Percentiles rank a stretch among this genome's conserved stretches.
Conservation (phyloP, 2,888 invertebrate species). For the Chrysolina americana region DNA sequence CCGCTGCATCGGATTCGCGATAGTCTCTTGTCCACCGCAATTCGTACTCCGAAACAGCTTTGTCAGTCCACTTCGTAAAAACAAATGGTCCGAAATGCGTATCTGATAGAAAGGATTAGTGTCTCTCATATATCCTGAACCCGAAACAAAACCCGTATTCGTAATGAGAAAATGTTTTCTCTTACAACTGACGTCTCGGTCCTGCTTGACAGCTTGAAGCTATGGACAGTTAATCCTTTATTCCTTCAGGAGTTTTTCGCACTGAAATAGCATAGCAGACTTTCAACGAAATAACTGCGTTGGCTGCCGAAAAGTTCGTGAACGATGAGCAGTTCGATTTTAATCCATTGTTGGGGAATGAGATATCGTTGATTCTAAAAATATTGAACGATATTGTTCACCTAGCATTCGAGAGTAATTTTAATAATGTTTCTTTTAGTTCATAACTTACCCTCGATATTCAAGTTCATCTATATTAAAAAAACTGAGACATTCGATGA, state of each 20-base stretch:
- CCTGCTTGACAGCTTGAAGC: slow-evolving; percentile 6
- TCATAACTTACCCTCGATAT: no score
- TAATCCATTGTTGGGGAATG: no score
- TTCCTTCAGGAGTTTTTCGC: slow-evolving; percentile 3
- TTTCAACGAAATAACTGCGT: background rate
- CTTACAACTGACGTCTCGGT: slow-evolving; percentile 10
- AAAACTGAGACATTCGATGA: no score
- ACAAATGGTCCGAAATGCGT: slow-evolving; percentile 19
- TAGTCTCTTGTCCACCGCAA: no score
- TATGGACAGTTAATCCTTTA: slow-evolving; percentile 9
- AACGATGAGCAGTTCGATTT: no score
- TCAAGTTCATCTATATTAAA: no score
- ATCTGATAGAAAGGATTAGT: slow-evolving; percentile 22
- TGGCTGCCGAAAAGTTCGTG: background rate
- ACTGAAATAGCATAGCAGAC: background rate
- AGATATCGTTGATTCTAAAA: no score
- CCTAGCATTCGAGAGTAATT: no score
- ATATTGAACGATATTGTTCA: no score
- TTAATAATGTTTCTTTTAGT: no score
- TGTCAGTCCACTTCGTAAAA: slow-evolving; percentile 8
- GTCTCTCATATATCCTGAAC: slow-evolving; percentile 15
- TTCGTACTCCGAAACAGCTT: background rate
- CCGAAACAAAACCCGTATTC: slow-evolving; percentile 15
- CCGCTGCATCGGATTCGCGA: no score
- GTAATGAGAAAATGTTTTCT: slow-evolving; percentile 20